Evolutionary conservation across 2,888 invertebrate species (phyloP).

Genomic region (Rhyacophila evoluta): DNA sequence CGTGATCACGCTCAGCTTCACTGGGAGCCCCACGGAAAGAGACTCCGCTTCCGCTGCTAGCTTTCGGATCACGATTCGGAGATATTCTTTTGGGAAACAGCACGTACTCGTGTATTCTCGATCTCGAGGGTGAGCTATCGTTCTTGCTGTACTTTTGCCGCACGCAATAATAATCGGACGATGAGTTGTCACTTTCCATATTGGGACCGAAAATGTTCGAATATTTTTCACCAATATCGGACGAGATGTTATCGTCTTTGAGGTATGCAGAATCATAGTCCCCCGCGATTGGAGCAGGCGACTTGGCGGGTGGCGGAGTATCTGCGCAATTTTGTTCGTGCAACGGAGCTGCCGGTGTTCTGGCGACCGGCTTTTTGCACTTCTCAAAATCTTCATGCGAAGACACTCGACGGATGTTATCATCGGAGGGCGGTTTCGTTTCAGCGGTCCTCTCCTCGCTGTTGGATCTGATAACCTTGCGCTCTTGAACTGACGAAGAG

Average conservation of each 20-base stretch:
- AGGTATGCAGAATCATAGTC: conserved; percentile 41
- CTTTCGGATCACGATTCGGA: conserved; percentile 58
- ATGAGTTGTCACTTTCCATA: conserved; percentile 58
- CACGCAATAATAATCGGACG: conserved; percentile 55
- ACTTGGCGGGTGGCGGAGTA: conserved; percentile 27
- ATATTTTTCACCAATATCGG: conserved; percentile 48
- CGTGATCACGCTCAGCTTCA: conserved; percentile 49
- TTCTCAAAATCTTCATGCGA: conserved; percentile 73
- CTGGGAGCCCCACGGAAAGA: conserved; percentile 63
- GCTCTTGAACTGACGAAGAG: conserved; percentile 70
- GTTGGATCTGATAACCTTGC: conserved; percentile 73
- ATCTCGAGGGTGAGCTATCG: conserved; percentile 63
- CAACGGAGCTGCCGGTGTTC: conserved; percentile 56
- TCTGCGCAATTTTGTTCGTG: conserved; percentile 58
- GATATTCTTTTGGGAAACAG: conserved; percentile 57
- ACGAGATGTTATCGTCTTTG: conserved; percentile 39
- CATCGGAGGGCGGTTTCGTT: conserved; percentile 53
- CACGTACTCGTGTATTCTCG: conserved; percentile 56
- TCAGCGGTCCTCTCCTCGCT: conserved; percentile 70
- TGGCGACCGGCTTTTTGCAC: conserved; percentile 54
- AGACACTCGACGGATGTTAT: conserved; percentile 70
- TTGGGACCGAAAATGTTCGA: conserved; percentile 47
- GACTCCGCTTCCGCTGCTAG: conserved; percentile 56
- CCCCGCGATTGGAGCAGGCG: conserved; percentile 33
- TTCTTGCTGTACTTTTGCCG: conserved; percentile 53